phyloP scores from a whole-genome alignment of 2,113 vertebrate genomes.

The Saguinus imperator region DNA sequence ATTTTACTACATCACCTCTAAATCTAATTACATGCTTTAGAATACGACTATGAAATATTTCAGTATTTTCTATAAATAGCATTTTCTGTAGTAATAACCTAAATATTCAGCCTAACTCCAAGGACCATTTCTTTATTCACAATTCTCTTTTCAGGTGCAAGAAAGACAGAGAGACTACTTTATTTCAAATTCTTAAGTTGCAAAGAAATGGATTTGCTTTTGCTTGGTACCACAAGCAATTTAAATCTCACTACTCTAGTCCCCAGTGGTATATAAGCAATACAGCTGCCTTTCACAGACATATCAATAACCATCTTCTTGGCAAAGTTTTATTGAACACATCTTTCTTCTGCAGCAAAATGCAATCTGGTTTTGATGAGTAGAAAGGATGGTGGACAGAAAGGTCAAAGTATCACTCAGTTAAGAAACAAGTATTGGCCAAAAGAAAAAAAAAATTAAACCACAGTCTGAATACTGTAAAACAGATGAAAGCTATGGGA shows the following conservation, averaged over 20 bases:
- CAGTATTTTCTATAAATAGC: not conserved
- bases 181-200: conserved; percentile 54
- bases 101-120: conserved; percentile 2
- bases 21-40: conserved; percentile 16
- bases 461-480: not conserved
- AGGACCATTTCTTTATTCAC: conserved; percentile 26
- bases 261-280: conserved; percentile 50
- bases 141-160: conserved; percentile 36
- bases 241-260: not conserved
- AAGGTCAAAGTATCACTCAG: conserved; percentile 47
- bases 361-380: conserved; percentile 67
- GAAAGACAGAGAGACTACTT: not conserved
- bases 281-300: conserved; percentile 60
- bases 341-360: conserved; percentile 71
- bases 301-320: conserved; percentile 66
- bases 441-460: conserved; percentile 27
- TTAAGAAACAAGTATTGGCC: conserved; percentile 35
- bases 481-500: not conserved
- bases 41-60: conserved; percentile 12
- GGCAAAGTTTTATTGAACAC: conserved; percentile 65
- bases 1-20: conserved; percentile 9
- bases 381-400: conserved; percentile 47
- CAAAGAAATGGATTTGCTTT: conserved; percentile 39
- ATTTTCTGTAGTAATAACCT: not conserved
- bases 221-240: conserved; percentile 49